Conservation (phyloP, 37 sponge, comb jelly and placozoan species). For the Spongilla lacustris region DNA sequence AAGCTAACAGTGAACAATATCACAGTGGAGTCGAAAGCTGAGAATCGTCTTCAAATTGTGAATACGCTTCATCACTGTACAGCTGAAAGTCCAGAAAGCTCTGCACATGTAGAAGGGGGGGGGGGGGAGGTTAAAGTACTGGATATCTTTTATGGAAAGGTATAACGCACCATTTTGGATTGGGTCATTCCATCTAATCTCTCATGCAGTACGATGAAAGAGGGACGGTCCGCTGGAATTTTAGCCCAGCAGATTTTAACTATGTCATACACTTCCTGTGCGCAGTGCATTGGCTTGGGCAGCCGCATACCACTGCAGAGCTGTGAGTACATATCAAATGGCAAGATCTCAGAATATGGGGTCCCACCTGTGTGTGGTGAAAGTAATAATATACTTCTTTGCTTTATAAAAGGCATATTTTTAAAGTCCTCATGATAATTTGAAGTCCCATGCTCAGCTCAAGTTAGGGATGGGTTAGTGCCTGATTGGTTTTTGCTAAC, state of each 20-base stretch:
- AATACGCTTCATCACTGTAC: slow-evolving; percentile 50
- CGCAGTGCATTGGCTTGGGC: slow-evolving; percentile 63
- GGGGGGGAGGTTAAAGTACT: background rate
- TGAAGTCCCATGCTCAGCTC: too few relatives aligned
- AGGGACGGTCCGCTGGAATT: slow-evolving; percentile 51
- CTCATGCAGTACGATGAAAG: slow-evolving; percentile 43
- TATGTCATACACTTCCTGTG: slow-evolving; percentile 66
- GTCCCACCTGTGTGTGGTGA: slow-evolving; percentile 33
- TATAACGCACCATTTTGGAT: slow-evolving; percentile 54
- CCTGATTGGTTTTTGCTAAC: too few relatives aligned
- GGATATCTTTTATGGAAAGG: background rate
- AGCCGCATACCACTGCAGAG: slow-evolving; percentile 64
- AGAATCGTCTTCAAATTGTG: slow-evolving; percentile 60
- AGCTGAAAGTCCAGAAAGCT: slow-evolving; percentile 52
- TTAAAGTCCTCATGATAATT: too few relatives aligned
- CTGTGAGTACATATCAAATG: slow-evolving; percentile 42
- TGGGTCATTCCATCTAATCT: slow-evolving; percentile 32
- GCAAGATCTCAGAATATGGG: slow-evolving; percentile 50
- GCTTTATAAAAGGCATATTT: too few relatives aligned
- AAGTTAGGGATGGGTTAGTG: too few relatives aligned
- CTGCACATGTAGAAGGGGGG: slow-evolving; percentile 35
- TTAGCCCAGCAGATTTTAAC: slow-evolving; percentile 61
- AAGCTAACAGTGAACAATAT: background rate
- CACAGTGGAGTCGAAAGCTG: slow-evolving; percentile 39
- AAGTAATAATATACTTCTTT: background rate